Conservation (phyloP, 2,888 invertebrate genomes). For the Bembecia ichneumoniformis region DNA sequence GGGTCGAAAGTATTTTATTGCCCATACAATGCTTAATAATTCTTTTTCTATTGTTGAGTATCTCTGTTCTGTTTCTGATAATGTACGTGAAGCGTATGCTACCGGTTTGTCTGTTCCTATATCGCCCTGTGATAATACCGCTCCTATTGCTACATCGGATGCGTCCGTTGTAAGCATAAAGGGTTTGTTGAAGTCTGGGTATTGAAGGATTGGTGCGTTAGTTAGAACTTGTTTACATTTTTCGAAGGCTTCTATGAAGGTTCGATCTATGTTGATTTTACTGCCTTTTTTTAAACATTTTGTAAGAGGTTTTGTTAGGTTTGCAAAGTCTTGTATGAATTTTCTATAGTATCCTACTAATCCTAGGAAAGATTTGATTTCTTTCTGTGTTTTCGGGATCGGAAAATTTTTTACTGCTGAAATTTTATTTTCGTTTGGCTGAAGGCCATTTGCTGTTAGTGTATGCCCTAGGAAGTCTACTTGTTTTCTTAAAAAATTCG, state of each 20-base stretch:
- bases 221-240: conserved; percentile 22
- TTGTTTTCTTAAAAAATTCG: conserved; percentile 14
- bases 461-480: conserved; percentile 12
- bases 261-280: conserved; percentile 7
- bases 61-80: conserved; percentile 15
- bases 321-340: conserved; percentile 19
- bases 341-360: conserved; percentile 16
- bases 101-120: conserved; percentile 19
- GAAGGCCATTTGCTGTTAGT: conserved; percentile 13
- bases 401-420: conserved; percentile 15
- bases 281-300: conserved; percentile 14
- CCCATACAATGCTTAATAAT: conserved; percentile 29
- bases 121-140: conserved; percentile 20
- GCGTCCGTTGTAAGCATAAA: conserved; percentile 22
- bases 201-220: conserved; percentile 27
- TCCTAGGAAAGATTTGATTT: conserved; percentile 20
- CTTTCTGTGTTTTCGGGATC: conserved; percentile 15
- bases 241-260: conserved; percentile 14
- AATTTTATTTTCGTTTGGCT: conserved; percentile 22
- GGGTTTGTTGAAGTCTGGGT: conserved; percentile 27
- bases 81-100: conserved; percentile 17
- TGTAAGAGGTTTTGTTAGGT: conserved; percentile 18
- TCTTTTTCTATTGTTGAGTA: conserved; percentile 30
- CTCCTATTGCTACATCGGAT: conserved; percentile 19
- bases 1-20: conserved; percentile 28